Evolutionary conservation across 2,113 vertebrate species (phyloP).

Genomic region (Crocuta crocuta): DNA sequence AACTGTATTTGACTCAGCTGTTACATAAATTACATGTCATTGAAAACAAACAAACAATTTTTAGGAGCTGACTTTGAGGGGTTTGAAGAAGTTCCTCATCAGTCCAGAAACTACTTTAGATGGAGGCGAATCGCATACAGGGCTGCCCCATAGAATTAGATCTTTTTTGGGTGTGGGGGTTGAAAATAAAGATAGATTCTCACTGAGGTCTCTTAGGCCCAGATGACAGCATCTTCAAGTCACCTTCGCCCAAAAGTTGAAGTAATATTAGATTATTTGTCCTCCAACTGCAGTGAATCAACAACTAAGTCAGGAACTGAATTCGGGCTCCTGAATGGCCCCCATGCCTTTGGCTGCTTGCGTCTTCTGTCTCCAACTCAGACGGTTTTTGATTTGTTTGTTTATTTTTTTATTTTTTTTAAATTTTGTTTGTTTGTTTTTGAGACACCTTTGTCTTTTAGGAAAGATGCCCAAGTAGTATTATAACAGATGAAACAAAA

Average conservation of each 20-base stretch:
- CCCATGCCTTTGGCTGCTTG: background rate
- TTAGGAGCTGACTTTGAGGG: background rate
- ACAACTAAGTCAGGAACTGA: background rate
- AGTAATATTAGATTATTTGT: background rate
- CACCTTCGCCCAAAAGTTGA: background rate
- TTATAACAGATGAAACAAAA: constrained; percentile 15
- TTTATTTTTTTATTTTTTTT: no score
- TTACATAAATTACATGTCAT: background rate
- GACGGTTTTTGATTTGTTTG: no score
- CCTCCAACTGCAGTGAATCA: background rate
- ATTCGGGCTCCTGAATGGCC: background rate
- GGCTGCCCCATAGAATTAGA: background rate
- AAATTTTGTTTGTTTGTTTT: background rate
- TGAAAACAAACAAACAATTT: background rate
- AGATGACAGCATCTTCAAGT: background rate
- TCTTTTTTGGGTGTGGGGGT: rapidly evolving
- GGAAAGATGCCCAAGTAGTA: background rate
- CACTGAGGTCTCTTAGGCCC: background rate
- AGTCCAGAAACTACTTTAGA: background rate
- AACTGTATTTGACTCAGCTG: background rate
- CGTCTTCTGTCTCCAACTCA: background rate
- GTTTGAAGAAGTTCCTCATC: background rate
- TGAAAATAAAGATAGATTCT: background rate
- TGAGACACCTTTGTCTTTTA: background rate
- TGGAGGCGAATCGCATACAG: background rate